Evolutionary conservation across 2,797 vertebrate genomes (phyloP).

Genomic region (Monodelphis domestica): DNA sequence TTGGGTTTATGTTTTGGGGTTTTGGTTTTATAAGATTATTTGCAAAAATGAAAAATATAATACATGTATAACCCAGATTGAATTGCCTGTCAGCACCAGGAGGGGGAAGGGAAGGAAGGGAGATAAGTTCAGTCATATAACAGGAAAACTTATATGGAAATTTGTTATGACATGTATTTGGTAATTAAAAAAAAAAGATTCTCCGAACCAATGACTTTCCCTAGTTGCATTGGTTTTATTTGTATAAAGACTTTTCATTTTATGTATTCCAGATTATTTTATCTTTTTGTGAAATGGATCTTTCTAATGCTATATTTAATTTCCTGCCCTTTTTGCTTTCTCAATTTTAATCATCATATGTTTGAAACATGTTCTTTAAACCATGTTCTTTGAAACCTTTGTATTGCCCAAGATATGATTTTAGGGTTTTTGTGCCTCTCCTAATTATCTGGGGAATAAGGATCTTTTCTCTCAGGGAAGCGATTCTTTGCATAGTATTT

Average conservation of each 20-base stretch:
- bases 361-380: constrained; percentile 2
- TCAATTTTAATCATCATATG: neutral
- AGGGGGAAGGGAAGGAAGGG: no score
- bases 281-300: neutral
- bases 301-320: constrained; percentile 1
- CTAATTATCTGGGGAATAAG: neutral
- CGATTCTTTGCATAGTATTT: neutral
- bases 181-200: no score
- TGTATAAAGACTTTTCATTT: neutral
- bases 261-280: neutral
- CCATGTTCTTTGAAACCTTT: neutral
- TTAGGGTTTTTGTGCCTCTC: neutral
- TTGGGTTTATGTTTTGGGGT: no score
- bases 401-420: neutral
- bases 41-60: no score
- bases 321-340: neutral
- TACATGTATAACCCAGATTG: no score
- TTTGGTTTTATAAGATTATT: no score
- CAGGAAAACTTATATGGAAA: no score
- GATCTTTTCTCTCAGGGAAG: neutral
- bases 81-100: no score
- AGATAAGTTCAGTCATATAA: no score
- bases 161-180: no score
- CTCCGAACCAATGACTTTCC: neutral
- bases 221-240: neutral